Evolutionary conservation across 2,797 vertebrate species (phyloP), one percentile per base, ranked within the genome.

Genomic region (Microctenopoma steveboyesi): DNA sequence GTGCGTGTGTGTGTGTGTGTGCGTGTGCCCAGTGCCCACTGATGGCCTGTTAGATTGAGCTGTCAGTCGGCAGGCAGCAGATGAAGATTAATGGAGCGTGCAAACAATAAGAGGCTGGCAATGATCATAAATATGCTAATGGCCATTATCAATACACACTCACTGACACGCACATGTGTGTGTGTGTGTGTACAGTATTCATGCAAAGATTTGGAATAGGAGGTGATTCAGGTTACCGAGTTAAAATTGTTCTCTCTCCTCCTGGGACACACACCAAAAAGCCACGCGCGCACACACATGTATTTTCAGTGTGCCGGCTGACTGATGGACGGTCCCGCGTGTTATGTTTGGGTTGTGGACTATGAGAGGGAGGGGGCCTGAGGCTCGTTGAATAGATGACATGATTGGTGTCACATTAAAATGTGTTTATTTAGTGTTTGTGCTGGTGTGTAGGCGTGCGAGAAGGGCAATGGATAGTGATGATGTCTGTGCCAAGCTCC

Each of bases 71-170:
- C 89, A 94, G 94, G 96, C 95, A 95, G 93, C 94, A 92, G 97
- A 97, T 95, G 97, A 99, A 98, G 97, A 98, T 99, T 98, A 99
- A 99, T 99, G 96, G 96, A 94, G 95, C 91, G 82, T 77, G 90
- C 87, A 94, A 96, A 98, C 96, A 99, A 99, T 99, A 97, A 97
- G 96, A 95, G 94, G 94, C 95, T 96, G 94, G 95, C 95, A 95
- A 95, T 96, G 95, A 97, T 96, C 95, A 99, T 99, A 97, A 99
- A 99, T 98, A 99, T 99, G 97, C 96, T 97, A 99, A 98, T 99
- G 94, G 87, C 78, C 92, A 95, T 98, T 98, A 98, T 93, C 92
- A 94, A 94, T 94, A 94, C 92, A 92, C 86, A 91, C 78, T 87
- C 83, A 59, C 70, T 74, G 81, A 89, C 86, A 79, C 78, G 69